These are phyloP conservation scores for Laothoe populi DNA, from an alignment of 2,888 invertebrate genomes.

Conservation along the genomic window DNA sequence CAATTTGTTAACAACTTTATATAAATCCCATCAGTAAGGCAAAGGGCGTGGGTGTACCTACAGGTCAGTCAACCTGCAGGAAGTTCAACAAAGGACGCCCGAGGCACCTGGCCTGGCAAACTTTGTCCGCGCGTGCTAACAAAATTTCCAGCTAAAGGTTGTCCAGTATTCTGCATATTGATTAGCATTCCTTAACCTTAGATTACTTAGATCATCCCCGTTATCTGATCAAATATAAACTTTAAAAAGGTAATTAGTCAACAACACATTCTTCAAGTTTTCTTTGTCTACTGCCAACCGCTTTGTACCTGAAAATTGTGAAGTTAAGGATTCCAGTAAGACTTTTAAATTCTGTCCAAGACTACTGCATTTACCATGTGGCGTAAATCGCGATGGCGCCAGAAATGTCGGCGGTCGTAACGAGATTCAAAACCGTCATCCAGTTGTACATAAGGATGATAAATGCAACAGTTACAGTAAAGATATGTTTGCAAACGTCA, in stretches of 20 bases:
- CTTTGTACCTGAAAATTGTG: no score
- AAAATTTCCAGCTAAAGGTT: background rate
- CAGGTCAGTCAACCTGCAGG: slow-evolving; percentile 59
- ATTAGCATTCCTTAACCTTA: background rate
- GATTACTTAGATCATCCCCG: no score
- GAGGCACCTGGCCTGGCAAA: slow-evolving; percentile 31
- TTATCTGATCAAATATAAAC: no score
- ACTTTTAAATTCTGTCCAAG: background rate
- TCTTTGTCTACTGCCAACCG: no score
- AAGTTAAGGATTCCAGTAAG: no score
- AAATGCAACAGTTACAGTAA: no score
- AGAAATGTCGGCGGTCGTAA: slow-evolving; percentile 1
- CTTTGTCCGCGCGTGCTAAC: background rate
- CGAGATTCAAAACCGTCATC: background rate
- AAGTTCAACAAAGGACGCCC: slow-evolving; percentile 54
- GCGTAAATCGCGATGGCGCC: background rate
- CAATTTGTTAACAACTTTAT: slow-evolving; percentile 27
- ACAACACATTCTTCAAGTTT: no score
- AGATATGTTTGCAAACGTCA: no score
- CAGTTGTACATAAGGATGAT: background rate
- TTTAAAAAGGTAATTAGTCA: no score
- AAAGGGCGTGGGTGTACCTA: slow-evolving; percentile 47
- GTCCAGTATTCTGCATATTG: background rate
- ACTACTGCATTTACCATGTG: background rate
- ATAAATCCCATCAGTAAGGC: slow-evolving; percentile 35